Conservation (phyloP, 2,888 invertebrate species). For the Eupithecia inturbata region DNA sequence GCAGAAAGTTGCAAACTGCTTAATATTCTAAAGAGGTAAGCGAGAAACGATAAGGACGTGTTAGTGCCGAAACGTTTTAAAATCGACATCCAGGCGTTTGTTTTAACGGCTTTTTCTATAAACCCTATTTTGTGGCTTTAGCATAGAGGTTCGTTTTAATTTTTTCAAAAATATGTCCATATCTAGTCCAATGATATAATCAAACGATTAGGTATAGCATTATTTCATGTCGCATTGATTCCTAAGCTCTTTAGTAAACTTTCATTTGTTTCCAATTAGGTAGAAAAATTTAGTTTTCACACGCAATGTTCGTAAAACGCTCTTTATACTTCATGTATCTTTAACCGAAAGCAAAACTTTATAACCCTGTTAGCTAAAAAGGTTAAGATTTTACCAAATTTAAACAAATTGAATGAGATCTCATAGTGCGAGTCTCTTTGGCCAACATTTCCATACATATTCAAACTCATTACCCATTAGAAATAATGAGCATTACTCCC, state of each 20-base stretch:
- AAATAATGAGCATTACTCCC: no score
- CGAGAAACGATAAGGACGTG: slow-evolving; percentile 55
- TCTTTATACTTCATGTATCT: no score
- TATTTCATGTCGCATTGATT: no score
- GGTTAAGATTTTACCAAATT: no score
- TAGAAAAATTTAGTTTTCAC: background rate
- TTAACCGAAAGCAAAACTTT: no score
- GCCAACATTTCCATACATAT: no score
- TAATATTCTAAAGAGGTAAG: slow-evolving; percentile 57
- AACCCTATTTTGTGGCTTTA: slow-evolving; percentile 17
- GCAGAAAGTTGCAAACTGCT: slow-evolving; percentile 39
- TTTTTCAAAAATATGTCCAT: background rate
- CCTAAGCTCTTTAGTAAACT: background rate
- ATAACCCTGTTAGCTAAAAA: no score
- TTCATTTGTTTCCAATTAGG: background rate
- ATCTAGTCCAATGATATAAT: background rate
- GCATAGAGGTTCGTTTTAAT: background rate
- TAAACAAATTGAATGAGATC: no score
- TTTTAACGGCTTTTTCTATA: slow-evolving; percentile 50
- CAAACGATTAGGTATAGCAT: no score
- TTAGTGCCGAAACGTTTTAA: slow-evolving; percentile 46
- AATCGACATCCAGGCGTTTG: slow-evolving; percentile 47
- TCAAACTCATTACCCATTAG: no score
- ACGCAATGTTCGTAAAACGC: no score
- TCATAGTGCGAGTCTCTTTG: no score